phyloP scores from a whole-genome alignment of 1,140 invertebrate species.

The Argopecten irradians region DNA sequence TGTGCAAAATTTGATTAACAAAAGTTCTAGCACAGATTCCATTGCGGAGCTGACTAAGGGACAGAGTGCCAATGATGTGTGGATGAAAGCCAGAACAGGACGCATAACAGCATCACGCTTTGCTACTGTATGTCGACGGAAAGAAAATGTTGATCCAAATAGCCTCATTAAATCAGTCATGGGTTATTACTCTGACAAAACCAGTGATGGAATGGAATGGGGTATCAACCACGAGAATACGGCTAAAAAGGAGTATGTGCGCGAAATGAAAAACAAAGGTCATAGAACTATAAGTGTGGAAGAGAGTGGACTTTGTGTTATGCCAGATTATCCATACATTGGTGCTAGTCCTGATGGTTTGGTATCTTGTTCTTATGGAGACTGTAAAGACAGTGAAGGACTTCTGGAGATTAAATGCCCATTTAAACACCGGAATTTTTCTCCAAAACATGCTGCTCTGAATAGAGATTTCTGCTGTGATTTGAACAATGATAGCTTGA shows the following conservation, averaged over 20 bases:
- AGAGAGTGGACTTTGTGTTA: slow-evolving; percentile 34
- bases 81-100: not conserved
- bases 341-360: slow-evolving; percentile 41
- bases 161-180: not conserved
- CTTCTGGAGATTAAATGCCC: slow-evolving; percentile 29
- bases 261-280: not conserved
- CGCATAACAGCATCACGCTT: not conserved
- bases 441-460: not conserved
- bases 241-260: not conserved
- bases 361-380: not conserved
- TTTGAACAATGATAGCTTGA: not conserved
- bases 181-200: not conserved
- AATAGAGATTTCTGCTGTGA: not conserved
- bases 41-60: too few species aligned
- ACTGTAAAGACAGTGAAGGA: not conserved
- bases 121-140: not conserved
- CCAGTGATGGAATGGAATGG: not conserved
- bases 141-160: not conserved
- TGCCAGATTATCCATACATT: slow-evolving; percentile 18
- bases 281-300: not conserved
- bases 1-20: too few species aligned
- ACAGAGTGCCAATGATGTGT: too few species aligned
- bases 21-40: too few species aligned
- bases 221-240: not conserved
- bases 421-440: not conserved